Conservation (phyloP, 2,797 vertebrate genomes). For the Peromyscus attwateri region DNA sequence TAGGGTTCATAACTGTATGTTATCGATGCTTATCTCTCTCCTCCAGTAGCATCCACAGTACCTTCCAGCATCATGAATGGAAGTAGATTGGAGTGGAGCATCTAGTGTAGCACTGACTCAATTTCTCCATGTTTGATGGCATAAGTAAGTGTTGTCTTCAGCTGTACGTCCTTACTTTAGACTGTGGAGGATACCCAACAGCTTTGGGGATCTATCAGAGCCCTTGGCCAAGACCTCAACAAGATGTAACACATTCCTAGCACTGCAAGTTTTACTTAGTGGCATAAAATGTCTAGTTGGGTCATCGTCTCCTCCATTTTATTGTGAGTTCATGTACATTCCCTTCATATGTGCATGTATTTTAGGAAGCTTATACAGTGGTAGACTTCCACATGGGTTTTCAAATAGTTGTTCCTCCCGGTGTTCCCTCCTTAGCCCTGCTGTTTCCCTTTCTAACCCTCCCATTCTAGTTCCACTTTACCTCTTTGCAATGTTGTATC, state of each 20-base stretch:
- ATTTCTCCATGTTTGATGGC: not conserved
- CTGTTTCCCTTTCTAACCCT: too few relatives aligned
- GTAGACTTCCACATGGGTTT: not conserved
- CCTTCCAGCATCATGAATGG: not conserved
- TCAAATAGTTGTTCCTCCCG: not conserved
- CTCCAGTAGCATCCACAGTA: not conserved
- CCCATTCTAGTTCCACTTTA: too few relatives aligned
- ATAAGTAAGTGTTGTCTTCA: not conserved
- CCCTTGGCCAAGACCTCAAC: not conserved
- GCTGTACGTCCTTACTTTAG: not conserved
- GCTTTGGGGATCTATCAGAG: not conserved
- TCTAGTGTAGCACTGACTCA: not conserved
- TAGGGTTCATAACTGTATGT: not conserved
- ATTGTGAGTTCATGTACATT: not conserved
- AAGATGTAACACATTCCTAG: not conserved
- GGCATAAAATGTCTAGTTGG: not conserved
- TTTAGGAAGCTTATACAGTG: not conserved
- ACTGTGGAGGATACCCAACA: not conserved
- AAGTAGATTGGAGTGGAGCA: not conserved
- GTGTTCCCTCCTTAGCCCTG: not conserved
- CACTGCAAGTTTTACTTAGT: not conserved
- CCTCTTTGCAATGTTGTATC: not conserved
- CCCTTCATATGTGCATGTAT: not conserved
- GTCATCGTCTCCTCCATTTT: not conserved
- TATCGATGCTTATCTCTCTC: not conserved